A percentile compares a stretch with the other conserved stretches of the same genome.
Evolutionary conservation across 2,113 vertebrate species (phyloP).

Genomic region (Zingel zingel): DNA sequence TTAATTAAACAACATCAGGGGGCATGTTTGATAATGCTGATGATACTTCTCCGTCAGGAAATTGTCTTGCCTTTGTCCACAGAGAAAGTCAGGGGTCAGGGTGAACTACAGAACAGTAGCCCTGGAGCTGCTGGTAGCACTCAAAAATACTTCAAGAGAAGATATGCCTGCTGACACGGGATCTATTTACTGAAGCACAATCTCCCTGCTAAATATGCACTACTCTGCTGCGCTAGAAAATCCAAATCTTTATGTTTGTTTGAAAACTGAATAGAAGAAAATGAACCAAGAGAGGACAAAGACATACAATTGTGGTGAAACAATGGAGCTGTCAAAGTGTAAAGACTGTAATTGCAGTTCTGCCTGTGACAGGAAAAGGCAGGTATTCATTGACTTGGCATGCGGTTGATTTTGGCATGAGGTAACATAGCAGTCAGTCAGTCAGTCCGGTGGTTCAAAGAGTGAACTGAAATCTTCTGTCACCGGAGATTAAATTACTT

Average conservation of each 20-base stretch:
- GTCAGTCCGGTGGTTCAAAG: constrained; percentile 15
- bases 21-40: not conserved
- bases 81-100: constrained; percentile 12
- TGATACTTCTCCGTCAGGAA: not conserved
- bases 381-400: constrained; percentile 11
- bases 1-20: not conserved
- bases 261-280: constrained; percentile 15
- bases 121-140: not conserved
- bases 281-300: not conserved
- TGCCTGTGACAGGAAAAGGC: constrained; percentile 45
- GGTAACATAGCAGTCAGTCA: constrained; percentile 26
- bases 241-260: not conserved
- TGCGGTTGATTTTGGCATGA: constrained; percentile 62
- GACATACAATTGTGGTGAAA: constrained; percentile 13
- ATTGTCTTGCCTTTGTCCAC: not conserved
- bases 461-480: constrained; percentile 54
- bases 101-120: not conserved
- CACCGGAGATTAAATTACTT: constrained; percentile 60
- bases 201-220: not conserved
- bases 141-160: not conserved
- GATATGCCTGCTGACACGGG: not conserved
- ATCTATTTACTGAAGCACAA: not conserved
- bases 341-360: not conserved
- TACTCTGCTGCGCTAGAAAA: not conserved
- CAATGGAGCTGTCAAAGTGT: constrained; percentile 31